Conservation (phyloP, 2,888 invertebrate species). For the Nasonovia ribisnigri region DNA sequence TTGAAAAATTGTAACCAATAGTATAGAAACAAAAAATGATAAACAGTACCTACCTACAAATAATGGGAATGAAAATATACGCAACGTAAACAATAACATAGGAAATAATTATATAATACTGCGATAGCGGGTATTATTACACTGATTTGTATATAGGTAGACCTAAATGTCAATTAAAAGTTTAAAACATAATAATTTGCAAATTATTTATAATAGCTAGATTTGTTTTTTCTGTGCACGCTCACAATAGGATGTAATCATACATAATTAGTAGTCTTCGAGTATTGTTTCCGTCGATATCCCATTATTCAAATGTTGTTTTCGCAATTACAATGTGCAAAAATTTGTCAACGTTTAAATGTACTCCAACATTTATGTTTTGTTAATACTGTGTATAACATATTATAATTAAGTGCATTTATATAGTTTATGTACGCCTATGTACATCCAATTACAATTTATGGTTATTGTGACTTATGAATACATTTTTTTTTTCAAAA, state of each 20-base stretch:
- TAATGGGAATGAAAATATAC: neutral
- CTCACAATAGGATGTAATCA: slow-evolving; percentile 14
- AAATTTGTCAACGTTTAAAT: neutral
- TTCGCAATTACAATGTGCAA: slow-evolving; percentile 2
- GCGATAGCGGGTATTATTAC: neutral
- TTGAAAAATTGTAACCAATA: neutral
- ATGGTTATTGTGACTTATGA: neutral
- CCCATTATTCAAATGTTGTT: neutral
- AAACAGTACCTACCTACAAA: neutral
- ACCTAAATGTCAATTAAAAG: neutral
- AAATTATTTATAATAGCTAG: neutral
- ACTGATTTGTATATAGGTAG: neutral
- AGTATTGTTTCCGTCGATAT: slow-evolving; percentile 19
- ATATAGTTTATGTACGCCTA: neutral
- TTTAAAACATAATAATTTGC: neutral
- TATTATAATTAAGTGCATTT: neutral
- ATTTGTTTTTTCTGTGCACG: neutral
- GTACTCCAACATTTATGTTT: neutral
- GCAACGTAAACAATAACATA: neutral
- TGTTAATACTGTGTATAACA: neutral
- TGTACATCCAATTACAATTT: neutral
- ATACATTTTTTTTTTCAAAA: neutral
- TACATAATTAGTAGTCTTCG: slow-evolving; percentile 14
- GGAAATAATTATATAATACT: neutral
- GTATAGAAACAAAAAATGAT: neutral